Base-by-base conservation (phyloP, 2,888 invertebrate genomes). In the Napeogenes sylphis region DNA sequence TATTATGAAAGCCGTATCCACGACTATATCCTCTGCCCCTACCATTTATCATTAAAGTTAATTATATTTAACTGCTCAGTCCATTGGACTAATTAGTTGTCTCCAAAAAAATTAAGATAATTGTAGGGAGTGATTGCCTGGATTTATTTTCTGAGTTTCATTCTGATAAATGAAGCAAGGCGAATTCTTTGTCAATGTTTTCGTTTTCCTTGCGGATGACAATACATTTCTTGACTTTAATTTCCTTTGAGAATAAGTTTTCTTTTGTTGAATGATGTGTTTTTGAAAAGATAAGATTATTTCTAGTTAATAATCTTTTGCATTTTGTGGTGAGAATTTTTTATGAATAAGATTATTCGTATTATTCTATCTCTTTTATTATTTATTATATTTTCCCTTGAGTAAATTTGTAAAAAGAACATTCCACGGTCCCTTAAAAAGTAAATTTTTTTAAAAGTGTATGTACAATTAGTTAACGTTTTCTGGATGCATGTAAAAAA, bases 31-130 rank as follows among this genome's bases (percentile, higher is more conserved):
- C 55, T 59, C 58, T 56, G 66, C 66, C 61, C 73, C 75, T 76
- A 77, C 83, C 79, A 81, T 87, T 84, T 80, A 83, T 86, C 82
- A 85, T 85, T 81, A 79, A 80, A 85, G 84, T 85, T 84, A 87
- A 87, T 88, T 85, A 84, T 78, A 76, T 80, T 75, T 77, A 83
- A 82, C 80, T 80, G 79, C 78, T 80, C 81, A 80, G 83, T 82
- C 84, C 86, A 86, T 85, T 83, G 80, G 71, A 79, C 81, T 87
- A 87, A 87, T 88, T 85, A 87, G 84, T 78, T 78, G 77, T 73
- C 76, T 80, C 80, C 79, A 81, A 82, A 61, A 85, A 82, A 74
- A 87, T 76, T 80, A 77, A 82, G 84, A 85, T 85, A 84, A 87
- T 85, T 86, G 84, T 75, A 73, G 77, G 82, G 84, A 87, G 80